Evolutionary conservation across 2,113 vertebrate genomes (phyloP).

Genomic region (Trachemys scripta): DNA sequence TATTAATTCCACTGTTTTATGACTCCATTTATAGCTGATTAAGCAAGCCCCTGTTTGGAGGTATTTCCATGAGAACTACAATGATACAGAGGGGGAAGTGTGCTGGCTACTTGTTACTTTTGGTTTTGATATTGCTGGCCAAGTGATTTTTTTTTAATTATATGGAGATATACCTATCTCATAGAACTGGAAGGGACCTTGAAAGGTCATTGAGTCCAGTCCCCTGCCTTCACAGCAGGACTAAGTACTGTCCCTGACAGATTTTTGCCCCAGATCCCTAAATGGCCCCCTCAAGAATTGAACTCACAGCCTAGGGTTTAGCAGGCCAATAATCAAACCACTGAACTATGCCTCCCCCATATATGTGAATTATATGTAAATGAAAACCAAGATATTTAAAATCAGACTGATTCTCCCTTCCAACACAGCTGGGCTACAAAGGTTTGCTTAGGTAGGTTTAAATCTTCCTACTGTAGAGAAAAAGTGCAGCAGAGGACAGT

Average conservation of each 20-base stretch:
- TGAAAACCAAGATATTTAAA: accelerated
- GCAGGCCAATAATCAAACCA: no score
- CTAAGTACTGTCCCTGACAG: no score
- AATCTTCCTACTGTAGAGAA: accelerated
- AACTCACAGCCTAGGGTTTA: no score
- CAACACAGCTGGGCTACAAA: background rate
- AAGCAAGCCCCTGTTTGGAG: background rate
- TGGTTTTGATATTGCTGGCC: background rate
- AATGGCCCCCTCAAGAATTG: no score
- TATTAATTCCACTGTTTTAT: background rate
- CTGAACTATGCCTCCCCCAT: no score
- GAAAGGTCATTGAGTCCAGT: no score
- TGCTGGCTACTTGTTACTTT: background rate
- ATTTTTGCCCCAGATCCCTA: no score
- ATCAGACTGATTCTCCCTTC: accelerated
- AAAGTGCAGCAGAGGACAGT: accelerated
- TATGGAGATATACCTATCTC: no score
- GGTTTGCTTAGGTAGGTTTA: accelerated
- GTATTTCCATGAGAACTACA: background rate
- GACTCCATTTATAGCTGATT: background rate
- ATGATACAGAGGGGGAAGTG: background rate
- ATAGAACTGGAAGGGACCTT: no score
- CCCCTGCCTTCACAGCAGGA: no score
- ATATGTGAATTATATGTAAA: background rate
- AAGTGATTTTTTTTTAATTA: background rate